Percentiles rank a stretch among this genome's conserved stretches.
Conservation (phyloP, 2,888 invertebrate genomes). For the Physocephala rufipes region DNA sequence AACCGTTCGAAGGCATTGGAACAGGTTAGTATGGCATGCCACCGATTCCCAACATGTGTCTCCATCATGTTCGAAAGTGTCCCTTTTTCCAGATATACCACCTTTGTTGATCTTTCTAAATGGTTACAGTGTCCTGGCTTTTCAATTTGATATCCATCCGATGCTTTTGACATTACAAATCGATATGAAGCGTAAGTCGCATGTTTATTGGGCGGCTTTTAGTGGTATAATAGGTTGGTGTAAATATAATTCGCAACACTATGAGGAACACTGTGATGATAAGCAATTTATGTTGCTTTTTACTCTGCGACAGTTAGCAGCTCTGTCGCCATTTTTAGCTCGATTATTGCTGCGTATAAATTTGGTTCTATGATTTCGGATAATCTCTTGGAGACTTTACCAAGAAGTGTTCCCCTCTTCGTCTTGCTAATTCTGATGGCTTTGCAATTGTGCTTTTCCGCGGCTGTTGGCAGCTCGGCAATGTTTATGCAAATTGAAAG, state of each 20-base stretch:
- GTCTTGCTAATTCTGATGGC: conserved; percentile 79
- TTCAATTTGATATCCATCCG: conserved; percentile 85
- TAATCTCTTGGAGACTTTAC: conserved; percentile 76
- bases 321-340: conserved; percentile 73
- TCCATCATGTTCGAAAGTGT: background rate
- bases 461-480: conserved; percentile 80
- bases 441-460: conserved; percentile 79
- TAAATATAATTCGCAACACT: background rate
- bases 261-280: background rate
- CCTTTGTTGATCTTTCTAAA: conserved; percentile 68
- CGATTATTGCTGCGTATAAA: conserved; percentile 71
- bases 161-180: conserved; percentile 89
- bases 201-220: conserved; percentile 77
- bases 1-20: conserved; percentile 61
- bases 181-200: conserved; percentile 83
- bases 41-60: background rate
- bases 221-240: conserved; percentile 74
- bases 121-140: conserved; percentile 75
- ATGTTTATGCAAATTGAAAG: conserved; percentile 86
- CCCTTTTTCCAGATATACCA: conserved; percentile 62
- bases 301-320: conserved; percentile 67
- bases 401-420: conserved; percentile 72
- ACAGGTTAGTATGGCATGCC: conserved; percentile 45
- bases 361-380: conserved; percentile 73
- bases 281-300: background rate